phyloP scores from a whole-genome alignment of 2,113 vertebrate genomes.

The Nestor notabilis region DNA sequence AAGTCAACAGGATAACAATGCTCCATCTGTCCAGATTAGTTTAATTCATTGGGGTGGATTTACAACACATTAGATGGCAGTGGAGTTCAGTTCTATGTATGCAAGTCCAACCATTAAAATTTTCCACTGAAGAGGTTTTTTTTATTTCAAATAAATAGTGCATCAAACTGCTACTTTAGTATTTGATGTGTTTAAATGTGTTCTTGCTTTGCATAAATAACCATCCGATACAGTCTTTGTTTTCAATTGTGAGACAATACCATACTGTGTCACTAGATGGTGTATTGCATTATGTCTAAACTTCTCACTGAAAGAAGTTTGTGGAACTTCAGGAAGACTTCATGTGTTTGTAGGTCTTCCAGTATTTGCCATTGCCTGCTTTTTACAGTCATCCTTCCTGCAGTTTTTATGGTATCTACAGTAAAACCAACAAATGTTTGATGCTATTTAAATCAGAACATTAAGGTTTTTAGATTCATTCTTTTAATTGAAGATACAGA shows the following conservation, averaged over 20 bases:
- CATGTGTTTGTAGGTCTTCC: neutral
- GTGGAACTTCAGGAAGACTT: neutral
- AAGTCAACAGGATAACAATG: neutral
- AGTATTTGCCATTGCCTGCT: neutral
- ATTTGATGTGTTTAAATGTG: neutral
- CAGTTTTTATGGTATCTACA: neutral
- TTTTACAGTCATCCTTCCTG: neutral
- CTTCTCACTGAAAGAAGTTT: neutral
- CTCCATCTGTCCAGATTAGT: neutral
- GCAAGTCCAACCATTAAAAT: neutral
- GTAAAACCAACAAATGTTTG: neutral
- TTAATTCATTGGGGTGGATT: neutral
- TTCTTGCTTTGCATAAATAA: neutral
- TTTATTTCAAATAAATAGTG: neutral
- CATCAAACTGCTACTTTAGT: neutral
- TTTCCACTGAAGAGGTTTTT: neutral
- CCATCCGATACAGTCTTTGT: neutral
- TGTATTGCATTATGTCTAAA: neutral
- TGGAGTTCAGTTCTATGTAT: neutral
- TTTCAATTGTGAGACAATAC: neutral
- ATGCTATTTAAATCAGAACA: neutral
- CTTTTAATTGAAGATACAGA: neutral
- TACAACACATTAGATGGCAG: neutral
- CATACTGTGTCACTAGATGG: constrained; percentile 20
- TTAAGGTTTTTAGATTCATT: neutral